These are phyloP conservation scores for Sabellastarte sp. DNA, from an alignment of 2,888 invertebrate species.

Conservation along the genomic window DNA sequence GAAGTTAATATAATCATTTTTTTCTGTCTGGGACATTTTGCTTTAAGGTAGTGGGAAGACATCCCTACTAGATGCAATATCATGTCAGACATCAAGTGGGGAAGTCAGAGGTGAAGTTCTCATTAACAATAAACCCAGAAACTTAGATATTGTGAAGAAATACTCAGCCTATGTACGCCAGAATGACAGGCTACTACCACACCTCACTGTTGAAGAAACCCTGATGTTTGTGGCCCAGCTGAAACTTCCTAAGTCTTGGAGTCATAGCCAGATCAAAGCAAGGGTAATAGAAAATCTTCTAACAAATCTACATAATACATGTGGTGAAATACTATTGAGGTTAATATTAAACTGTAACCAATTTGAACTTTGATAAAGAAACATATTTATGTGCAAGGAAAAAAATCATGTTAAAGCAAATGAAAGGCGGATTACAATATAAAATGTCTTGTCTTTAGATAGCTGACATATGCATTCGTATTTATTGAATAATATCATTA, in stretches of 20 bases:
- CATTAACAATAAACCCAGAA: constrained; percentile 79
- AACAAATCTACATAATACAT: too few relatives aligned
- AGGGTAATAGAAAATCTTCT: too few relatives aligned
- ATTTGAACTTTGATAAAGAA: too few relatives aligned
- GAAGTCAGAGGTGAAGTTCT: constrained; percentile 85
- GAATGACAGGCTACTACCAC: constrained; percentile 78
- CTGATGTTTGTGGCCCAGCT: constrained; percentile 54
- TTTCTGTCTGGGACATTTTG: background rate
- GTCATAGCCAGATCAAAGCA: constrained; percentile 73
- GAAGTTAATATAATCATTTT: background rate
- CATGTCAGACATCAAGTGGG: constrained; percentile 63
- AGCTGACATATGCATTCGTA: too few relatives aligned
- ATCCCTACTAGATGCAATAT: constrained; percentile 87
- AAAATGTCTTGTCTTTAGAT: too few relatives aligned
- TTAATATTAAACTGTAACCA: too few relatives aligned
- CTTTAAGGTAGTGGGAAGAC: constrained; percentile 85
- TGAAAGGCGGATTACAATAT: too few relatives aligned
- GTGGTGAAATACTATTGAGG: too few relatives aligned
- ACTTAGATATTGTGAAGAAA: constrained; percentile 55
- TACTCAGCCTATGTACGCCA: constrained; percentile 83
- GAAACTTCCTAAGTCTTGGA: constrained; percentile 60
- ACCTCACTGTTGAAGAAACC: constrained; percentile 80
- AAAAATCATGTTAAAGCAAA: too few relatives aligned
- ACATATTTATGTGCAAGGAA: too few relatives aligned
- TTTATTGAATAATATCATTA: too few relatives aligned